Percentiles rank a stretch among this genome's conserved stretches.
Evolutionary conservation across 2,113 vertebrate genomes (phyloP).

Genomic region (Myiozetetes cayanensis): DNA sequence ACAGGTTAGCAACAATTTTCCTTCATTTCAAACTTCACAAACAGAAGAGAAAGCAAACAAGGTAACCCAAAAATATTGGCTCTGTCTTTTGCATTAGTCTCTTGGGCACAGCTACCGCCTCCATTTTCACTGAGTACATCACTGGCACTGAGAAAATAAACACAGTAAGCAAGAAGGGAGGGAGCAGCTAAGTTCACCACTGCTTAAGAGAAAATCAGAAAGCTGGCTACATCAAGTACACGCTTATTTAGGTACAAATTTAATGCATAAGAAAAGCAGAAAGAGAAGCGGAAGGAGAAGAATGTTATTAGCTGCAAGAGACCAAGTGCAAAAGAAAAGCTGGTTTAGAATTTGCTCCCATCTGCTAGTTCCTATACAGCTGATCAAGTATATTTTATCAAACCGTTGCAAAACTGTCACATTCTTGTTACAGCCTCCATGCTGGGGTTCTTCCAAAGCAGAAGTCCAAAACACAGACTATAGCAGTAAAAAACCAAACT

Average conservation of each 20-base stretch:
- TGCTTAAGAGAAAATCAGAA: background rate
- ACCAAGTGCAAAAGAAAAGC: background rate
- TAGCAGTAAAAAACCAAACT: background rate
- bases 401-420: conserved; percentile 21
- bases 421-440: background rate
- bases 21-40: background rate
- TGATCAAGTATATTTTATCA: background rate
- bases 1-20: background rate
- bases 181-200: background rate
- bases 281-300: background rate
- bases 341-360: background rate
- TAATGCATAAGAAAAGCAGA: background rate
- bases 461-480: conserved; percentile 28
- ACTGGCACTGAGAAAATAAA: background rate
- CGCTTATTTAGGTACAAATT: background rate
- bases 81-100: background rate
- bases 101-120: background rate
- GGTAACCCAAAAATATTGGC: background rate
- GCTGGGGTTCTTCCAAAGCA: conserved; percentile 22
- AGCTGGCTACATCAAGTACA: background rate
- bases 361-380: background rate
- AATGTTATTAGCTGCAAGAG: background rate
- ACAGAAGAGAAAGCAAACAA: conserved; percentile 14
- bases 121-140: background rate
- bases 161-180: background rate